Evolutionary conservation across 2,797 vertebrate species (phyloP).

Genomic region (Gastrophryne carolinensis): DNA sequence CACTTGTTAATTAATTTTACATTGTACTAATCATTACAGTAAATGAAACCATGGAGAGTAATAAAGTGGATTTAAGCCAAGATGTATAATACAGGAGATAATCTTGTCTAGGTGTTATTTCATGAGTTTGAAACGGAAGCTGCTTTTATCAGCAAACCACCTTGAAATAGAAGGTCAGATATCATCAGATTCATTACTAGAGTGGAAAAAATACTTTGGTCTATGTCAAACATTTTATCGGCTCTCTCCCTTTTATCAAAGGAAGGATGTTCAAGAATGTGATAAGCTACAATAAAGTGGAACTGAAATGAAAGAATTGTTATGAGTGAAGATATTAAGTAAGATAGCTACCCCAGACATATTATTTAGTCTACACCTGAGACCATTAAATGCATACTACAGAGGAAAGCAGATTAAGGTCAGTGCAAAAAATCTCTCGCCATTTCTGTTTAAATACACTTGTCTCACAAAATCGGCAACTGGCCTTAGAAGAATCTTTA

Average conservation of each 20-base stretch:
- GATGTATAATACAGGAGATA: neutral
- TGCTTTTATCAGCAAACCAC: conserved; percentile 37
- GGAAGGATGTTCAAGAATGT: conserved; percentile 24
- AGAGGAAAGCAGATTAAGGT: neutral
- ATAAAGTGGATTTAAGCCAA: neutral
- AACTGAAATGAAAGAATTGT: conserved; percentile 37
- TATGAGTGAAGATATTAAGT: conserved; percentile 3
- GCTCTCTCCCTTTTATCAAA: conserved; percentile 33
- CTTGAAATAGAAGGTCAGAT: conserved; percentile 49
- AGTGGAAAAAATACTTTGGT: conserved; percentile 21
- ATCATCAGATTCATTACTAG: conserved; percentile 44
- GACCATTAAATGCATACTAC: neutral
- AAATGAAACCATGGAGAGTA: neutral
- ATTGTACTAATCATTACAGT: neutral
- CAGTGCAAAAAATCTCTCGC: neutral
- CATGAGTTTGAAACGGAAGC: conserved; percentile 1
- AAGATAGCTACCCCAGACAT: conserved; percentile 17
- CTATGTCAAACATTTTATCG: conserved; percentile 42
- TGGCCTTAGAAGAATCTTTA: neutral
- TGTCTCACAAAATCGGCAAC: neutral
- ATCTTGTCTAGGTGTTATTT: conserved; percentile 6
- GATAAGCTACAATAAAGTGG: conserved; percentile 32
- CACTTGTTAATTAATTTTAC: conserved; percentile 15
- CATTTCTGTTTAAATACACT: neutral
- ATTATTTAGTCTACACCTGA: neutral